Conservation (phyloP, 2,797 vertebrate genomes). For the Paedocypris micromegethes region DNA sequence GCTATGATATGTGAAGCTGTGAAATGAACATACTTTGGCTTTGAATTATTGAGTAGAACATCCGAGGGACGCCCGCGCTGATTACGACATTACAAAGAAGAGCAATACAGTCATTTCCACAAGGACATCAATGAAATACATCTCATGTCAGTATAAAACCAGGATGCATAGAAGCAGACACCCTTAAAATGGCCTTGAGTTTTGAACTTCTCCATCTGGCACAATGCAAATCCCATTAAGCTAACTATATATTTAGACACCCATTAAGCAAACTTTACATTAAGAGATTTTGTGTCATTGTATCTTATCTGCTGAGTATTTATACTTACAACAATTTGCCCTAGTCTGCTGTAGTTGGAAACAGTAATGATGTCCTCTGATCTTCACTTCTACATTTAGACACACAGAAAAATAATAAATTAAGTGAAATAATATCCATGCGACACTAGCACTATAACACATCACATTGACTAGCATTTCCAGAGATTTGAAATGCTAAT, state of each 20-base stretch:
- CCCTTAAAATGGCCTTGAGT: constrained; percentile 34
- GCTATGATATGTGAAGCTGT: constrained; percentile 24
- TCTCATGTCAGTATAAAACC: constrained; percentile 26
- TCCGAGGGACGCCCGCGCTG: constrained; percentile 14
- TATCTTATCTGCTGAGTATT: constrained; percentile 15
- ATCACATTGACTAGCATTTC: too few relatives aligned
- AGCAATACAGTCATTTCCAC: constrained; percentile 13
- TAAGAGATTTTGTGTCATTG: constrained; percentile 38
- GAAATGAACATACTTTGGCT: constrained; percentile 32
- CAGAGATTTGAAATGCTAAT: too few relatives aligned
- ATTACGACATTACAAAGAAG: constrained; percentile 24
- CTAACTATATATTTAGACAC: constrained; percentile 32
- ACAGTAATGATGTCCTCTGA: constrained; percentile 8
- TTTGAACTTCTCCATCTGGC: constrained; percentile 5
- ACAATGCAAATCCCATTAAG: constrained; percentile 33
- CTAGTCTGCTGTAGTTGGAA: constrained; percentile 21
- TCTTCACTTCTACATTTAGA: constrained; percentile 22
- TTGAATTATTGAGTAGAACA: constrained; percentile 39
- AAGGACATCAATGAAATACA: constrained; percentile 28
- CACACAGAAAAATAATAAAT: constrained; percentile 1
- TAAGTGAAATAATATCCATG: background rate
- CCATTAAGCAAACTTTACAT: constrained; percentile 37
- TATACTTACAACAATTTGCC: constrained; percentile 26
- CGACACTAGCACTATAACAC: too few relatives aligned
- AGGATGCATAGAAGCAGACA: constrained; percentile 30